Evolutionary conservation across 2,797 vertebrate species (phyloP).

Genomic region (Ctenopoma multispine): DNA sequence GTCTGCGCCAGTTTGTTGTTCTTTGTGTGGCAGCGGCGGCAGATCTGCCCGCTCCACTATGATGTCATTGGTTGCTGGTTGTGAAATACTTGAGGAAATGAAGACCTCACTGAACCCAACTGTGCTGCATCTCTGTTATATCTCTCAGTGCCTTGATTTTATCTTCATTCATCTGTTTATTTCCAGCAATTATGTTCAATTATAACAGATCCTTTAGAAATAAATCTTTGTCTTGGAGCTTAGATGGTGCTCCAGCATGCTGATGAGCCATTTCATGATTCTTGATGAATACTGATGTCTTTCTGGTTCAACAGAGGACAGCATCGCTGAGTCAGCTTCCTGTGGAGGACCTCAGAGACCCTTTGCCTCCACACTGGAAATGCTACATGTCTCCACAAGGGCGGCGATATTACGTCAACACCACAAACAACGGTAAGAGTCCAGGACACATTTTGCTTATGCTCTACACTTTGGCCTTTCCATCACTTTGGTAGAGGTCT

Average conservation of each 20-base stretch:
- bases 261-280: slow-evolving; percentile 6
- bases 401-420: slow-evolving; percentile 95
- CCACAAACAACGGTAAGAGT: slow-evolving; percentile 92
- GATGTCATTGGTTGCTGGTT: slow-evolving; percentile 65
- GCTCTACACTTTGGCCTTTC: too few relatives aligned
- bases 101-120: slow-evolving; percentile 54
- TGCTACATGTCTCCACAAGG: slow-evolving; percentile 98
- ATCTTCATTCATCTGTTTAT: slow-evolving; percentile 14
- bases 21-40: slow-evolving; percentile 26
- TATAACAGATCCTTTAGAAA: slow-evolving; percentile 11
- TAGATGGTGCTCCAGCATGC: neutral
- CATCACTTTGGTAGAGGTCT: too few relatives aligned
- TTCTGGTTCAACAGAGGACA: slow-evolving; percentile 86
- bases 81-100: slow-evolving; percentile 71
- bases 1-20: slow-evolving; percentile 47
- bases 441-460: neutral
- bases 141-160: slow-evolving; percentile 4
- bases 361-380: slow-evolving; percentile 93
- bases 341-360: slow-evolving; percentile 85
- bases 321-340: slow-evolving; percentile 88
- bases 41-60: slow-evolving; percentile 28
- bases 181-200: slow-evolving; percentile 17
- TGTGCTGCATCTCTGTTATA: slow-evolving; percentile 1
- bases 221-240: slow-evolving; percentile 1
- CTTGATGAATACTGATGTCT: slow-evolving; percentile 5